A percentile compares a stretch with the other conserved stretches of the same genome.
Conservation (phyloP, 2,113 vertebrate species). For the Dicaeum eximium region DNA sequence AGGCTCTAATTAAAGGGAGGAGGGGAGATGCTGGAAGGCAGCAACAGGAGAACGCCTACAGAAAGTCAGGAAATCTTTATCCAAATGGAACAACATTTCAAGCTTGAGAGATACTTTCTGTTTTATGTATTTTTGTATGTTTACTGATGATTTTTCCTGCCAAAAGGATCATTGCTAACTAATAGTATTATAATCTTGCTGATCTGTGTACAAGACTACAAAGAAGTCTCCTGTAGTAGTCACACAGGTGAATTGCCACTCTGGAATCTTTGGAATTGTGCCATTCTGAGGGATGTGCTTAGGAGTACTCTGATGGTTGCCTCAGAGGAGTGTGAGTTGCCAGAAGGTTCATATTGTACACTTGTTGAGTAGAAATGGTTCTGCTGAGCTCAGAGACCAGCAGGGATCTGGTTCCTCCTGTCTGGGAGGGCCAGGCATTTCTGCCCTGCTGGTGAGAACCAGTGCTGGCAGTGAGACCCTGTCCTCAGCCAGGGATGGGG, state of each 20-base stretch:
- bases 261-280: neutral
- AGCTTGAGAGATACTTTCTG: neutral
- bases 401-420: neutral
- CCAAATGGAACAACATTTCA: neutral
- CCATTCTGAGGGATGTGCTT: neutral
- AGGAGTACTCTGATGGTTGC: neutral
- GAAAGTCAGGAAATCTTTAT: neutral
- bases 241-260: neutral
- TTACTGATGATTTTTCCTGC: neutral
- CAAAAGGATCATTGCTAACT: neutral
- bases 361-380: neutral
- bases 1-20: neutral
- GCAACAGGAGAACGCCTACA: neutral
- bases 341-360: neutral
- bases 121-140: neutral
- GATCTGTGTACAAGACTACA: neutral
- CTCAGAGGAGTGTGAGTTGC: neutral
- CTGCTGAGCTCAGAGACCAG: neutral
- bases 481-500: fast-evolving
- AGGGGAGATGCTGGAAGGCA: neutral
- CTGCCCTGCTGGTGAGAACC: neutral
- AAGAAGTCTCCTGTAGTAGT: neutral
- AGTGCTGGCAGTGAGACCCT: neutral
- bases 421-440: neutral
- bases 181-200: neutral